Percentiles rank a stretch among this genome's conserved stretches.
Evolutionary conservation across 2,113 vertebrate genomes (phyloP).

Genomic region (Notiomystis cincta): DNA sequence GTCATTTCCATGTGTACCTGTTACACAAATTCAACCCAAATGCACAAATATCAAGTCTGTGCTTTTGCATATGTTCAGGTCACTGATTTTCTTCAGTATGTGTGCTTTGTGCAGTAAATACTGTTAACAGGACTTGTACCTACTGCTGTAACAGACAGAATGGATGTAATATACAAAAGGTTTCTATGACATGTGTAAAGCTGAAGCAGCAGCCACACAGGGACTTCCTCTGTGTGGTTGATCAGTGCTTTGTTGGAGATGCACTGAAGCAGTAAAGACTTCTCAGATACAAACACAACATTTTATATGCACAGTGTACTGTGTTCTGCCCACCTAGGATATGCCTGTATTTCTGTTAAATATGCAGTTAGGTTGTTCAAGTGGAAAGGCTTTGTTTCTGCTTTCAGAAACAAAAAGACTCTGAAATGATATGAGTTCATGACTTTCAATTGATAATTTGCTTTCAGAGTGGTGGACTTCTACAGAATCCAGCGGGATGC

Average conservation of each 20-base stretch:
- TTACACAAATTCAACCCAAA: not conserved
- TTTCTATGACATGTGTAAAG: not conserved
- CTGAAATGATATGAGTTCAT: not conserved
- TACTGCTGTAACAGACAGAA: not conserved
- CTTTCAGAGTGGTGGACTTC: constrained; percentile 84
- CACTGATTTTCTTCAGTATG: not conserved
- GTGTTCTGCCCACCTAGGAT: not conserved
- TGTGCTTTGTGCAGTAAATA: not conserved
- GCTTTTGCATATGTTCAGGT: not conserved
- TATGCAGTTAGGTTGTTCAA: not conserved
- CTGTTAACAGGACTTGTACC: not conserved
- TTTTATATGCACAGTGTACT: not conserved
- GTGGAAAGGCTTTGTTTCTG: not conserved
- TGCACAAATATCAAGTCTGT: not conserved
- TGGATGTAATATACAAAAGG: not conserved
- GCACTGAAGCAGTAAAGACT: not conserved
- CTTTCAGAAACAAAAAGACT: not conserved
- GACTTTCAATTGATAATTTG: not conserved
- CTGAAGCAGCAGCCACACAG: not conserved
- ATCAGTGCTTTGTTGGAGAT: not conserved
- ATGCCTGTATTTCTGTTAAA: not conserved
- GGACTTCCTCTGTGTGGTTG: not conserved
- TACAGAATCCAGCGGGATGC: constrained; percentile 85
- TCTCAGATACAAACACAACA: not conserved
- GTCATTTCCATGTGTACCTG: not conserved